Evolutionary conservation across 2,113 vertebrate species (phyloP).

Genomic region (Nothocercus julius): DNA sequence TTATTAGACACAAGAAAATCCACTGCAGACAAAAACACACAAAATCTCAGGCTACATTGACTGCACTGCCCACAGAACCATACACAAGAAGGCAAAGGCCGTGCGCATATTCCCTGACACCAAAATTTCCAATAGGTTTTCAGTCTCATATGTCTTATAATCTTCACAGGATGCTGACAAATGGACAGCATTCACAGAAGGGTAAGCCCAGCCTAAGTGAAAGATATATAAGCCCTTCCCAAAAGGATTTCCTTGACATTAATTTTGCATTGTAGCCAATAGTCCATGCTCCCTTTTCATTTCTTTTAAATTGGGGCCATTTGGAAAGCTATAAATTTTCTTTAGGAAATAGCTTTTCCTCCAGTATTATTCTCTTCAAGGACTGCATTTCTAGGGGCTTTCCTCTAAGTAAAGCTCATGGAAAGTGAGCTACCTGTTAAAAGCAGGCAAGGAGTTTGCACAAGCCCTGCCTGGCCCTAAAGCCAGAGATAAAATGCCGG

Average conservation of each 20-base stretch:
- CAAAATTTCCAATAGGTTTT: background rate
- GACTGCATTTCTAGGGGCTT: background rate
- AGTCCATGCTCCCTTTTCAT: background rate
- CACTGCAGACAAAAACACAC: background rate
- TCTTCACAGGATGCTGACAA: background rate
- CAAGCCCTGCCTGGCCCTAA: background rate
- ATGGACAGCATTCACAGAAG: background rate
- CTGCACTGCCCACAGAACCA: background rate
- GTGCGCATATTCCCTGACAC: background rate
- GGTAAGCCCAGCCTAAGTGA: background rate
- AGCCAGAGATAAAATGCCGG: background rate
- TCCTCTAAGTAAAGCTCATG: background rate
- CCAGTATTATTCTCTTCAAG: background rate
- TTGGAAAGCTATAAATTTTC: constrained; percentile 44
- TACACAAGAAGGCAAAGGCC: background rate
- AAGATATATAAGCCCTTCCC: background rate
- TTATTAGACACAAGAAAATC: background rate
- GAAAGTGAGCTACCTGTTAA: background rate
- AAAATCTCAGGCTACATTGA: background rate
- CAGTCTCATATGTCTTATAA: background rate
- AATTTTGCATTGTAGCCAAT: background rate
- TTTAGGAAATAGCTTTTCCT: background rate
- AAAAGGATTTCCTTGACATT: constrained; percentile 27
- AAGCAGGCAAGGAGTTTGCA: background rate
- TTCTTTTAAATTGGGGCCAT: constrained; percentile 20